Evolutionary conservation across 2,113 vertebrate species (phyloP), one percentile per base, ranked within the genome.

Genomic region (Cyanocitta stelleri): DNA sequence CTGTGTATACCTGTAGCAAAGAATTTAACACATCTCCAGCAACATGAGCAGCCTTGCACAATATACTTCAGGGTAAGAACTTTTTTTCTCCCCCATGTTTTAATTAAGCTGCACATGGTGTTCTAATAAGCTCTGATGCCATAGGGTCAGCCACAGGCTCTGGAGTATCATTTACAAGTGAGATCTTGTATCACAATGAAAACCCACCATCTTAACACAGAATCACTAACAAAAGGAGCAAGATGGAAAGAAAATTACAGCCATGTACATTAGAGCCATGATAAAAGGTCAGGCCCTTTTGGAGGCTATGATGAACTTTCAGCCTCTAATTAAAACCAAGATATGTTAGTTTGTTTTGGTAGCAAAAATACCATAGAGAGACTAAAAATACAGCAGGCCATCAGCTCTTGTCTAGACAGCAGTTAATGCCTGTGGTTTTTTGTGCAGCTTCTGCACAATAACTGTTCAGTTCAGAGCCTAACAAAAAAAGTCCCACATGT

Each of bases 391-490:
- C 8, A 4, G 2, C 29, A 51, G 24, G 11, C 19, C 39, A 69
- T 33, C 24, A 63, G 43, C 5, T 64, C 27, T 44, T 39, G 13
- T 27, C 16, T 30, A 75, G n/a, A 88, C 12, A 83, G 44, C 14
- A 79, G 13, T 55, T 78, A 66, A 27, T 0, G 0, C 5, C 26
- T 52, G 14, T 66, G 21, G 1, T n/a, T 41, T 77, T 72, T 30
- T 21, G 10, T 85, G 30, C 33, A 41, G 3, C 19, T n/a, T 82
- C 51, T 95, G 11, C 35, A n/a, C 20, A 13, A 30, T 41, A 79
- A 79, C 35, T 41, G 2, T 44, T 61, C 35, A 63, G 18, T 39
- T 73, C 37, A 87, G 74, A 85, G 15, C 10, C 35, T 77, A 90
- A 51, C 11, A 56, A 41, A 73, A 49, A 35, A 61, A 78, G 5